Conservation (phyloP, 2,797 vertebrate genomes). For the Lutra lutra region DNA sequence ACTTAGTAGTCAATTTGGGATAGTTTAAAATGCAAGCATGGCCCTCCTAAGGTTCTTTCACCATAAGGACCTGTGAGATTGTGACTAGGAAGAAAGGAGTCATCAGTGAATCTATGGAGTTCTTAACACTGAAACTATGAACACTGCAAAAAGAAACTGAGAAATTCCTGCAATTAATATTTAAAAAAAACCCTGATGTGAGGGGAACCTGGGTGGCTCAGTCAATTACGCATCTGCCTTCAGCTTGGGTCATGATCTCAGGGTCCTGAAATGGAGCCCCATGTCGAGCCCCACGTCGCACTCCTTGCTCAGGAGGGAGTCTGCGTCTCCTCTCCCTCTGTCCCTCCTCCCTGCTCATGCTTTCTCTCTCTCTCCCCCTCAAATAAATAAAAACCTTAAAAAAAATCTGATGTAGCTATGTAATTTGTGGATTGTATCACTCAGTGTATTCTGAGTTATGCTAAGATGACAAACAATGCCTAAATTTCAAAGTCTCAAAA, state of each 20-base stretch:
- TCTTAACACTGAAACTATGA: not conserved
- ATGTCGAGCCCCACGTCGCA: accelerated
- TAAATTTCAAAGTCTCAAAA: not conserved
- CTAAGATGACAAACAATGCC: not conserved
- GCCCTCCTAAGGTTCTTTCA: not conserved
- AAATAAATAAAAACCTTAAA: not conserved
- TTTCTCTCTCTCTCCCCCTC: not conserved
- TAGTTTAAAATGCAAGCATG: not conserved
- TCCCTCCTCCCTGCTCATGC: not conserved
- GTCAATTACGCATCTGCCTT: not conserved
- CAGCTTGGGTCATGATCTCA: not conserved
- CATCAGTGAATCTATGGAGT: not conserved
- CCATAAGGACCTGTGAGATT: not conserved
- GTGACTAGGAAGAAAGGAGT: not conserved
- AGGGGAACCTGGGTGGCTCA: not conserved
- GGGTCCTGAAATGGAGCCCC: not conserved
- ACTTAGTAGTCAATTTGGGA: not conserved
- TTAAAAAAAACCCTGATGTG: not conserved
- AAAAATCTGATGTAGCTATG: not conserved
- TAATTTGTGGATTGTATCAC: not conserved
- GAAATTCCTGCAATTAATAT: not conserved
- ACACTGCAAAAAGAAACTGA: not conserved
- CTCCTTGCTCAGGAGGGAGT: not conserved
- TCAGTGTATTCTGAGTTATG: not conserved
- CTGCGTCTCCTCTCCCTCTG: not conserved